phyloP scores from a whole-genome alignment of 2,797 vertebrate genomes.

The Halcyon badia region DNA sequence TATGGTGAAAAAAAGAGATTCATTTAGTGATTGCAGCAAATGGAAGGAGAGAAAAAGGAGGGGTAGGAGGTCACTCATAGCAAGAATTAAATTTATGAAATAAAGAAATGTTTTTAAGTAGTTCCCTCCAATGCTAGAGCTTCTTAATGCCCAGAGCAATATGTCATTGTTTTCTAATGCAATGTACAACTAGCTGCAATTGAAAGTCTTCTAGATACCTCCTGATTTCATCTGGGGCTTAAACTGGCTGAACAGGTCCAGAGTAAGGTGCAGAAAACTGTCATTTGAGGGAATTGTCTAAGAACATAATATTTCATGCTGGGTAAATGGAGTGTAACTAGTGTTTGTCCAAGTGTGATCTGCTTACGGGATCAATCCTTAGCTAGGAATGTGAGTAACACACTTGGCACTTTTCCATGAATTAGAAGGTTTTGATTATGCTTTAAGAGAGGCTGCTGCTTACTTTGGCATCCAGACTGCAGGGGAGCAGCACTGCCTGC shows the following conservation, averaged over 20 bases:
- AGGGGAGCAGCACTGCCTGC: neutral
- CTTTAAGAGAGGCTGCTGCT: neutral
- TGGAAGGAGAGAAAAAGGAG: accelerated
- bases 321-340: neutral
- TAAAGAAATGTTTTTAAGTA: neutral
- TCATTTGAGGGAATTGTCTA: neutral
- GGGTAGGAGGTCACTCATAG: neutral
- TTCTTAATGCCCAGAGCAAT: neutral
- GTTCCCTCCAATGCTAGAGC: neutral
- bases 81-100: neutral
- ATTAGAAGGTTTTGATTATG: neutral
- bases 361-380: neutral
- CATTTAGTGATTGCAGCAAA: neutral
- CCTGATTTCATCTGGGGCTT: neutral
- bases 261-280: neutral
- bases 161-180: neutral
- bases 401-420: neutral
- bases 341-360: neutral
- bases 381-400: accelerated
- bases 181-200: neutral
- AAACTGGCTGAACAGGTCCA: neutral
- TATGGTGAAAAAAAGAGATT: neutral
- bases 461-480: neutral
- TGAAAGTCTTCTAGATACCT: neutral
- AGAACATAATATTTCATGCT: neutral